Conservation (phyloP, 1,140 invertebrate species). For the Drosophila yakuba region DNA sequence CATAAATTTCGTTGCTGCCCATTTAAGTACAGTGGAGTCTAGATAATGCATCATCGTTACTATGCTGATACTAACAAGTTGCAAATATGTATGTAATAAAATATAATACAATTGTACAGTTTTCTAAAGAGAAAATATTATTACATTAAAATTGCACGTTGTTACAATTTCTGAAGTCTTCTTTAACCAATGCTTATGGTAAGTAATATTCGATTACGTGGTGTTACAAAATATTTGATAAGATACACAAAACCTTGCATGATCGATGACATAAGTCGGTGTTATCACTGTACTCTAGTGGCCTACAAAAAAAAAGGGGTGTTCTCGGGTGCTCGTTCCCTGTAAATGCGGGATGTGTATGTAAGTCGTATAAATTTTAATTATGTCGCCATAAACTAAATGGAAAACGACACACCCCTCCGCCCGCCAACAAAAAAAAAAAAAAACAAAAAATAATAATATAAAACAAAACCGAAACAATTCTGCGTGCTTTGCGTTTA, state of each 20-base stretch:
- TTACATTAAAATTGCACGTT: not conserved
- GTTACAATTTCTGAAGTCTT: not conserved
- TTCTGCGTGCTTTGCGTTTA: conserved; percentile 48
- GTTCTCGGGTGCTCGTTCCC: not conserved
- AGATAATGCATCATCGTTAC: not conserved
- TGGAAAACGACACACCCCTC: conserved; percentile 29
- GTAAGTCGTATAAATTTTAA: conserved; percentile 72
- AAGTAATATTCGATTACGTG: not conserved
- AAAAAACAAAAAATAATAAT: conserved; percentile 9
- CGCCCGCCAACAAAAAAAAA: conserved; percentile 10
- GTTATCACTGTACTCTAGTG: conserved; percentile 7
- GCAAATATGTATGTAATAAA: no score
- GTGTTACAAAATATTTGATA: conserved; percentile 4
- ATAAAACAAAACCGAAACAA: not conserved
- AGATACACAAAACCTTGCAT: not conserved
- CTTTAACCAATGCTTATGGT: not conserved
- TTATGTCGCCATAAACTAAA: conserved; percentile 77
- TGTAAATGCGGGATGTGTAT: conserved; percentile 18
- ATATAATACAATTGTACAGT: not conserved
- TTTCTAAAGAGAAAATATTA: not conserved
- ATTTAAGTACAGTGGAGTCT: conserved; percentile 8
- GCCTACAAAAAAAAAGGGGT: not conserved
- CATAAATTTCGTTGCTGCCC: conserved; percentile 5
- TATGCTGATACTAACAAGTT: no score
- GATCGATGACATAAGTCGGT: conserved; percentile 10